Percentiles rank a stretch among this genome's conserved stretches.
Conservation (phyloP, 2,888 invertebrate genomes). For the Tiphia femorata region DNA sequence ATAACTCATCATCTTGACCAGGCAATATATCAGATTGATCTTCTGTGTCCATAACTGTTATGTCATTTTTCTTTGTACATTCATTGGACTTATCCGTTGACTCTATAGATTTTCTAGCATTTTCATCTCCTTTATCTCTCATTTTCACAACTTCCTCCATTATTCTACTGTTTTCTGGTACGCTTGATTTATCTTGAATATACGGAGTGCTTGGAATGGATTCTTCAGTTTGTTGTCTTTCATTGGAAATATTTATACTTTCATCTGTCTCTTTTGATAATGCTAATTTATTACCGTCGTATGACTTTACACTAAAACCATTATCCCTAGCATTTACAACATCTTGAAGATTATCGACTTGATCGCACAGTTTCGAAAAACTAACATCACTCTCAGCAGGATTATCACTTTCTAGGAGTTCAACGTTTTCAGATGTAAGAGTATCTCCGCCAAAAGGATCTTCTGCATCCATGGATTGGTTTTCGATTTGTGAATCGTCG, state of each 20-base stretch:
- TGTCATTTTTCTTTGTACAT: conserved; percentile 25
- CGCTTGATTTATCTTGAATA: background rate
- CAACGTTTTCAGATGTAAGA: conserved; percentile 52
- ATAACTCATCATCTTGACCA: conserved; percentile 65
- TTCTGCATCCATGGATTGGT: conserved; percentile 60
- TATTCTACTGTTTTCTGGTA: background rate
- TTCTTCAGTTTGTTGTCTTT: conserved; percentile 12
- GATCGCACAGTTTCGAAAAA: conserved; percentile 72
- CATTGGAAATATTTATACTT: conserved; percentile 1
- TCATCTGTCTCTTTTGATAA: conserved; percentile 18
- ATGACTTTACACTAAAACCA: background rate
- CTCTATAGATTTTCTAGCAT: conserved; percentile 6
- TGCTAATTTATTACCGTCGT: background rate
- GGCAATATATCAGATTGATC: conserved; percentile 54
- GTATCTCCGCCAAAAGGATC: conserved; percentile 65
- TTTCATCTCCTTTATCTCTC: conserved; percentile 8
- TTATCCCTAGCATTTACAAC: conserved; percentile 48
- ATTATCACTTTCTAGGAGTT: conserved; percentile 53
- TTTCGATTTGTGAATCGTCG: conserved; percentile 60
- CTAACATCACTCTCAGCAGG: conserved; percentile 67
- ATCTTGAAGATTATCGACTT: conserved; percentile 65
- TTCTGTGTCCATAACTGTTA: conserved; percentile 40
- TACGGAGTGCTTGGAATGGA: background rate
- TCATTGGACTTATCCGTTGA: conserved; percentile 13
- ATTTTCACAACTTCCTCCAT: background rate